Evolutionary conservation across 2,888 invertebrate species (phyloP), one percentile per base, ranked within the genome.

Genomic region (Oligia strigilis): DNA sequence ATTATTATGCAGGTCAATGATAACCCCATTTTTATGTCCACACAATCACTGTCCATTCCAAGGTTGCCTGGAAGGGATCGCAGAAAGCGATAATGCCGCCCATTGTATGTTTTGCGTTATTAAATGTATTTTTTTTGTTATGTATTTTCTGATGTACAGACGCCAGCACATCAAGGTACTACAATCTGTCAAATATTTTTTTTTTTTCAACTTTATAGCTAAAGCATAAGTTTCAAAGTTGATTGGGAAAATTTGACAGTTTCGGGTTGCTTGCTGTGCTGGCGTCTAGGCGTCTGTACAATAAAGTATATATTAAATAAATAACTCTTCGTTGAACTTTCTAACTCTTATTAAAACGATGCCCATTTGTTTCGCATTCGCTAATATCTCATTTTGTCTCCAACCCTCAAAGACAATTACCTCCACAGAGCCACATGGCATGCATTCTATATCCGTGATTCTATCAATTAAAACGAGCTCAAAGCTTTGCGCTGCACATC

Each of bases 391-490:
- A 52, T 29, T 79, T 62, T 5, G 4, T 43, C 62, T 29, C n/a
- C 46, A 17, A 46, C 9, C 23, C 19, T 29, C 75, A 40, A 75
- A 82, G 60, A 66, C 29, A 43, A 60, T 60, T 62, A 72, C 55
- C 29, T 69, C 23, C 67, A 40, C 11, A 19, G 19, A 62, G 40
- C 14, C 13, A 17, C 62, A 67, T 75, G 9, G 43, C 67, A 77
- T 80, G 72, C 70, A 77, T 75, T 74, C 29, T 29, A 29, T 29
- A 29, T 29, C 29, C 29, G 29, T 29, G 29, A 29, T 29, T 29
- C 71, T 70, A 77, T 75, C 64, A 82, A 82, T 75, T 80, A 78
- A 64, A 75, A 52, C 13, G 17, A 74, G 75, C 70, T 55, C 58
- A 74, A 75, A 72, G 36, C 23, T 55, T 74, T 71, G 69, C 75